Conservation (phyloP, 2,888 invertebrate genomes). For the Hyposoter didymator region DNA sequence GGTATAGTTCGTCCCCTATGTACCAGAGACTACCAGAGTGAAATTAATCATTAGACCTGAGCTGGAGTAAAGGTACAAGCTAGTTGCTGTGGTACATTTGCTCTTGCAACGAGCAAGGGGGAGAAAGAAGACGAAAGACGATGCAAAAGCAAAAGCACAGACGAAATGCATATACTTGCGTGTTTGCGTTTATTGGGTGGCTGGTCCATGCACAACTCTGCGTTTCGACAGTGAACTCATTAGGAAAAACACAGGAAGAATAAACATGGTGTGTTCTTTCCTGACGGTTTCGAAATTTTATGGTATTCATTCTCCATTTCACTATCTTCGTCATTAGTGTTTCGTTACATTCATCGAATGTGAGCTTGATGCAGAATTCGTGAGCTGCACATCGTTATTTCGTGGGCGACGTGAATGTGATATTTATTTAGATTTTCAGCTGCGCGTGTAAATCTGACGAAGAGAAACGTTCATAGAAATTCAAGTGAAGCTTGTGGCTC, state of each 20-base stretch:
- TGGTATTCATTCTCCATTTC: background rate
- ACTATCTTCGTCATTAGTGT: background rate
- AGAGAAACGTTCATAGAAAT: background rate
- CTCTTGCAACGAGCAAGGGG: background rate
- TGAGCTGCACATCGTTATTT: background rate
- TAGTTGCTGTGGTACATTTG: slow-evolving; percentile 34
- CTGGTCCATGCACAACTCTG: background rate
- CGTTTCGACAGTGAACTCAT: background rate
- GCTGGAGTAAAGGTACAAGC: slow-evolving; percentile 22
- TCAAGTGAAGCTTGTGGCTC: background rate
- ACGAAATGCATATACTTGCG: slow-evolving; percentile 21
- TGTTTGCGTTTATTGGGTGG: slow-evolving; percentile 1
- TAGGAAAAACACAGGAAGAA: background rate
- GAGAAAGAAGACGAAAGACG: background rate
- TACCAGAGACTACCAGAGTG: slow-evolving; percentile 47
- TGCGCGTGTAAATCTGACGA: background rate
- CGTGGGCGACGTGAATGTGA: background rate
- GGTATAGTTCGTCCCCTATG: slow-evolving; percentile 37
- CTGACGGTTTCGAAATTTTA: background rate
- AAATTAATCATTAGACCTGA: slow-evolving; percentile 63
- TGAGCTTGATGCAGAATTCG: background rate
- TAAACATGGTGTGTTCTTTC: background rate
- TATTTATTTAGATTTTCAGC: background rate
- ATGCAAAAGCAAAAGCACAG: background rate
- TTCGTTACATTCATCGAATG: background rate